Conservation (phyloP, 2,797 vertebrate genomes). For the Pygocentrus nattereri region DNA sequence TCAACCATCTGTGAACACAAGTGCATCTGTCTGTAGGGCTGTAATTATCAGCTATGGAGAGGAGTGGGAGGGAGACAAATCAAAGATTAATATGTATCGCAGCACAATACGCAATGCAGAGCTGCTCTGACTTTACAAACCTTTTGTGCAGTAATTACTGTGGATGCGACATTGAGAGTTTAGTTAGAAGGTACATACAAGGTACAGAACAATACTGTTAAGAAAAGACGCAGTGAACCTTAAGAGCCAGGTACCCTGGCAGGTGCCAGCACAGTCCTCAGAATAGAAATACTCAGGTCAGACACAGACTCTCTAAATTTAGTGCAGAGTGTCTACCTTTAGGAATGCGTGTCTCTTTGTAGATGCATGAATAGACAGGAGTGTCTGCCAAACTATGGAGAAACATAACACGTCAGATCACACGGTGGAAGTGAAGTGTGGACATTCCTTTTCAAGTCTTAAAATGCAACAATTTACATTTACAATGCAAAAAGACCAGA, state of each 20-base stretch:
- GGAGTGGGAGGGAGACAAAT: constrained; percentile 39
- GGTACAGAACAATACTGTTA: not conserved
- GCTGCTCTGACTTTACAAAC: not conserved
- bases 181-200: not conserved
- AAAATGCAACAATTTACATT: not conserved
- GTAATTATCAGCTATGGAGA: constrained; percentile 51
- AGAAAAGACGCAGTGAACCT: not conserved
- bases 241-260: not conserved
- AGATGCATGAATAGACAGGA: not conserved
- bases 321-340: not conserved
- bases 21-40: constrained; percentile 55
- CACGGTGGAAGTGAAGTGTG: not conserved
- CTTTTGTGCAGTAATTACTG: constrained; percentile 12
- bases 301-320: constrained; percentile 11
- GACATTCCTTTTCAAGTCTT: not conserved
- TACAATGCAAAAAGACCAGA: not conserved
- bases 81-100: constrained; percentile 24
- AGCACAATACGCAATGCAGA: constrained; percentile 5
- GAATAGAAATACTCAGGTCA: constrained; percentile 1
- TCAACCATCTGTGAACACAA: constrained; percentile 59
- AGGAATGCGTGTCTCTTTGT: constrained; percentile 19
- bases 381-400: not conserved
- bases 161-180: not conserved
- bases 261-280: constrained; percentile 14
- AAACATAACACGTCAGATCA: not conserved